Evolutionary conservation across 2,113 vertebrate genomes (phyloP).

Genomic region (Hystrix cristata): DNA sequence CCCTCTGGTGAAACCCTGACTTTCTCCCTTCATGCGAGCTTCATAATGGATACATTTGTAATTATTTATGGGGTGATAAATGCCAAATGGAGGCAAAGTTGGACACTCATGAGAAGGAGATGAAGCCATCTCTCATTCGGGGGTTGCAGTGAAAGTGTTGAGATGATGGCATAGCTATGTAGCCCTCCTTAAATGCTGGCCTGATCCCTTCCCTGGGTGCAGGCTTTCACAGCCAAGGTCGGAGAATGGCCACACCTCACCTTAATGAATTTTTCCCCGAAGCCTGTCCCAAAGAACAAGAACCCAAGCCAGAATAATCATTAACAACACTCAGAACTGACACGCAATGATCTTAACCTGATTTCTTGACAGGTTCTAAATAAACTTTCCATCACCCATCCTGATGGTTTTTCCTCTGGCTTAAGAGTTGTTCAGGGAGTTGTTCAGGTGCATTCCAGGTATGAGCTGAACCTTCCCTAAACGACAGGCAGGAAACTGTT

Average conservation of each 20-base stretch:
- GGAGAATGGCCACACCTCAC: constrained; percentile 68
- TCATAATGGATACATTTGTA: neutral
- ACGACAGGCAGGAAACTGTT: constrained; percentile 29
- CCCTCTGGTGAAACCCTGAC: neutral
- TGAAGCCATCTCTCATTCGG: constrained; percentile 49
- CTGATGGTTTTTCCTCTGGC: constrained; percentile 23
- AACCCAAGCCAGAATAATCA: constrained; percentile 63
- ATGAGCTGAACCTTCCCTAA: constrained; percentile 38
- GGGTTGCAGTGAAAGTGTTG: constrained; percentile 63
- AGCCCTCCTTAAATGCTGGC: neutral
- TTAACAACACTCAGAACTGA: constrained; percentile 62
- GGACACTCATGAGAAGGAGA: constrained; percentile 35
- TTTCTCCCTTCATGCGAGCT: neutral
- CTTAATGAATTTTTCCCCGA: constrained; percentile 78
- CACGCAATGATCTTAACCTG: neutral
- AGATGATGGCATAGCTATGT: constrained; percentile 25
- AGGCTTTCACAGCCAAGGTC: constrained; percentile 17
- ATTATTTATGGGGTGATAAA: neutral
- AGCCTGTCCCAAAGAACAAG: constrained; percentile 59
- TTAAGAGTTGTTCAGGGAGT: constrained; percentile 65
- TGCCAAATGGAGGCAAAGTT: neutral
- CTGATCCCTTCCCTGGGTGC: constrained; percentile 58
- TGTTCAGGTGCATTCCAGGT: constrained; percentile 49
- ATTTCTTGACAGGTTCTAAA: constrained; percentile 65
- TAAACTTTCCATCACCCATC: constrained; percentile 55